A percentile compares a stretch with the other conserved stretches of the same genome.
Conservation (phyloP, 2,797 vertebrate genomes). For the Lepilemur ruficaudatus region DNA sequence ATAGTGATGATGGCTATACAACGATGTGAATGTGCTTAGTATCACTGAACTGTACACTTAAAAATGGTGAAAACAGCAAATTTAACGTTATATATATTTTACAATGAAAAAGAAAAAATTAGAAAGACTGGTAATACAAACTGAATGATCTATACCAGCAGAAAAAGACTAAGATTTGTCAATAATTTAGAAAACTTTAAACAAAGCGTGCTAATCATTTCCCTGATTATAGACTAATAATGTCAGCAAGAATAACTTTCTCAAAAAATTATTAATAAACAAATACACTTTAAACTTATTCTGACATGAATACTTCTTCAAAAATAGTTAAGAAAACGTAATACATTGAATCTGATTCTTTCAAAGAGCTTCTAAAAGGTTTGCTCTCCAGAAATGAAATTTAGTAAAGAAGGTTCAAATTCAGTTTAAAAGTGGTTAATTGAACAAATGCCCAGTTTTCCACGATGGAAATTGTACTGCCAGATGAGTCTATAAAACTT, state of each 20-base stretch:
- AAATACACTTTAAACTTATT: constrained; percentile 21
- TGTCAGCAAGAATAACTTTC: not conserved
- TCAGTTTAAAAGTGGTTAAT: not conserved
- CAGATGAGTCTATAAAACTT: not conserved
- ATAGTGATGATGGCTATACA: not conserved
- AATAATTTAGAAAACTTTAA: constrained; percentile 1
- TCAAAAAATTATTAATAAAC: not conserved
- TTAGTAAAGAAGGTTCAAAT: not conserved
- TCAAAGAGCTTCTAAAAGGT: constrained; percentile 14
- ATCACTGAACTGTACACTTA: not conserved
- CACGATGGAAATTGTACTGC: not conserved
- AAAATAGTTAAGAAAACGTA: not conserved
- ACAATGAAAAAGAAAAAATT: not conserved
- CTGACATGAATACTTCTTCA: not conserved
- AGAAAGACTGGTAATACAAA: not conserved
- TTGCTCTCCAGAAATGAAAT: constrained; percentile 21
- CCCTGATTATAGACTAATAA: not conserved
- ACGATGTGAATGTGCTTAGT: not conserved
- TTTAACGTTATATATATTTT: not conserved
- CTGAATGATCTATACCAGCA: not conserved
- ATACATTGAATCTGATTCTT: not conserved
- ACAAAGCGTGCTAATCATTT: not conserved
- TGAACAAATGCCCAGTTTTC: not conserved
- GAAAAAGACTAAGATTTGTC: not conserved
- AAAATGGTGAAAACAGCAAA: not conserved